A percentile compares a stretch with the other conserved stretches of the same genome.
phyloP scores from a whole-genome alignment of 1,140 invertebrate genomes.

The Leptinotarsa defecta region DNA sequence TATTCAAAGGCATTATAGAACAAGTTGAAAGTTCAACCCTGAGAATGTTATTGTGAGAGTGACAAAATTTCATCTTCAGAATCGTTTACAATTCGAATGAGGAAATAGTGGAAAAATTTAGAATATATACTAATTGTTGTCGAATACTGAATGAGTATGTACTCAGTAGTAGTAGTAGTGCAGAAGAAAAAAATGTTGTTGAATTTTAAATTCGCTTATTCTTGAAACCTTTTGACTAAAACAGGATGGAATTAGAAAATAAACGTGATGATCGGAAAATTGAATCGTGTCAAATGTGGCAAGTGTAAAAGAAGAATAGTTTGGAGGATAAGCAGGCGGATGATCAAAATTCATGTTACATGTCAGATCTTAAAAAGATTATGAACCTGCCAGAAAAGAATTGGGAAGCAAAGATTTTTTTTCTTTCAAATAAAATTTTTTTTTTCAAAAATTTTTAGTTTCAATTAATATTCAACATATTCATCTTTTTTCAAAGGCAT shows the following conservation, averaged over 20 bases:
- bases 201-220: background rate
- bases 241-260: background rate
- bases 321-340: background rate
- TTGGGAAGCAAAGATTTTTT: background rate
- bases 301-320: background rate
- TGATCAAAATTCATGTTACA: background rate
- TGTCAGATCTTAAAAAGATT: background rate
- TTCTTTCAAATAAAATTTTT: background rate
- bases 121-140: background rate
- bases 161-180: background rate
- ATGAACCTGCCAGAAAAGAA: background rate
- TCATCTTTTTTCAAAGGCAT: background rate
- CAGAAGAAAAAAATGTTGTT: background rate
- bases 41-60: background rate
- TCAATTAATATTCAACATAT: background rate
- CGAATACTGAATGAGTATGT: background rate
- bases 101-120: background rate
- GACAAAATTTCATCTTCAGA: background rate
- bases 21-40: background rate
- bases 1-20: background rate
- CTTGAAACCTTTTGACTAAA: background rate
- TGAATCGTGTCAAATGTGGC: background rate
- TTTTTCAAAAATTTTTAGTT: background rate
- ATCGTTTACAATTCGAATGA: background rate
- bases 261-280: background rate